These are phyloP conservation scores for Subacronicta megacephala DNA, from an alignment of 2,888 invertebrate genomes.

Conservation along the genomic window DNA sequence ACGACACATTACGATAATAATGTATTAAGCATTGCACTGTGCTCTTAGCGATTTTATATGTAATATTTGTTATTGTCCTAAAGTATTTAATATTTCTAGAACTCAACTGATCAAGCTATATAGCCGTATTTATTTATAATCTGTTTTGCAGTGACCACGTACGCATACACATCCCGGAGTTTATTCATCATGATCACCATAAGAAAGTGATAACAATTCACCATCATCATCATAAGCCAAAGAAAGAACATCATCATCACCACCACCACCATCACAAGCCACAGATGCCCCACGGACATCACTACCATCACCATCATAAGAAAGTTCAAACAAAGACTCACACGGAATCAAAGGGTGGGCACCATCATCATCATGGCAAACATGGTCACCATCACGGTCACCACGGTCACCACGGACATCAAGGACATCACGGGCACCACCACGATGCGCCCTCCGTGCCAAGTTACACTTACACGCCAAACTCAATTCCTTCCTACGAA, in stretches of 20 bases:
- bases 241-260: constrained; percentile 83
- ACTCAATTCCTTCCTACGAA: constrained; percentile 68
- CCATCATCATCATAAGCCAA: constrained; percentile 85
- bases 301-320: constrained; percentile 78
- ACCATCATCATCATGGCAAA: constrained; percentile 66
- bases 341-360: constrained; percentile 68
- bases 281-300: constrained; percentile 70
- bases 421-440: constrained; percentile 60
- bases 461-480: constrained; percentile 64
- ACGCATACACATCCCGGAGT: constrained; percentile 89
- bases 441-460: constrained; percentile 67
- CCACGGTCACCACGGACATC: constrained; percentile 57
- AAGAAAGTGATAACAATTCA: constrained; percentile 90
- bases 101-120: not conserved
- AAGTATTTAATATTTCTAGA: too few relatives aligned
- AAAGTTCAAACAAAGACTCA: constrained; percentile 81
- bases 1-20: too few relatives aligned
- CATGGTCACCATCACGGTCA: constrained; percentile 62
- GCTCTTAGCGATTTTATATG: not conserved
- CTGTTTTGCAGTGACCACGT: constrained; percentile 87
- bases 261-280: constrained; percentile 73
- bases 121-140: constrained; percentile 14
- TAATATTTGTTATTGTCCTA: too few relatives aligned
- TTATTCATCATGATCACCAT: constrained; percentile 90
- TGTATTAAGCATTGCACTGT: not conserved